These are phyloP conservation scores for Sterrhoptilus dennistouni DNA, from an alignment of 2,113 vertebrate genomes.

Conservation along the genomic window DNA sequence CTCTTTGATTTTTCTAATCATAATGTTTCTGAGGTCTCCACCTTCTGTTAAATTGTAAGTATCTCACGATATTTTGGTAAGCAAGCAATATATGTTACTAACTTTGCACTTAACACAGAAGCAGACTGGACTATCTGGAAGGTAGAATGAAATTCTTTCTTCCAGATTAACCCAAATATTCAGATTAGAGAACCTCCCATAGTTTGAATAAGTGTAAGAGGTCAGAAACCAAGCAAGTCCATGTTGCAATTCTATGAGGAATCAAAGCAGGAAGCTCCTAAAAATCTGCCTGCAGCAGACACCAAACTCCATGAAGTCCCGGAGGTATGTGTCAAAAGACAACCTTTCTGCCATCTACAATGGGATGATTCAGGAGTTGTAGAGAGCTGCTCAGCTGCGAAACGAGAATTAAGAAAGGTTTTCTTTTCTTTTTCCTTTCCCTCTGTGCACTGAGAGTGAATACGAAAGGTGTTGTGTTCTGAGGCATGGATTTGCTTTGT, in stretches of 20 bases:
- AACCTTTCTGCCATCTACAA: not conserved
- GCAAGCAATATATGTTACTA: not conserved
- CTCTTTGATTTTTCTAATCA: not conserved
- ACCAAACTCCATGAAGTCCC: not conserved
- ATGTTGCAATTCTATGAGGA: not conserved
- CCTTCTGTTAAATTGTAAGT: not conserved
- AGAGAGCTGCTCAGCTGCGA: not conserved
- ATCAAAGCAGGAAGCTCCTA: not conserved
- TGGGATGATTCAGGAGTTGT: fast-evolving
- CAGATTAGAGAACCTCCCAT: not conserved
- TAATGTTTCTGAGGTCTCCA: not conserved
- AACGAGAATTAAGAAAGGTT: not conserved
- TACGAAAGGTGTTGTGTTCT: not conserved
- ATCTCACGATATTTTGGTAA: not conserved
- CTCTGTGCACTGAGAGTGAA: not conserved
- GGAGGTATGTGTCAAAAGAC: fast-evolving
- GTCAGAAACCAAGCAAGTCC: fast-evolving
- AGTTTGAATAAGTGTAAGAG: not conserved
- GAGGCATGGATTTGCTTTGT: not conserved
- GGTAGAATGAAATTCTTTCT: not conserved
- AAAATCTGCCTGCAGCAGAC: not conserved
- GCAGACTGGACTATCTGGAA: not conserved
- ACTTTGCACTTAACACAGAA: not conserved
- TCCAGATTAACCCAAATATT: not conserved
- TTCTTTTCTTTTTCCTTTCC: not conserved